Base-by-base conservation (phyloP, 2,888 invertebrate species). In the Odontocolon sp. region DNA sequence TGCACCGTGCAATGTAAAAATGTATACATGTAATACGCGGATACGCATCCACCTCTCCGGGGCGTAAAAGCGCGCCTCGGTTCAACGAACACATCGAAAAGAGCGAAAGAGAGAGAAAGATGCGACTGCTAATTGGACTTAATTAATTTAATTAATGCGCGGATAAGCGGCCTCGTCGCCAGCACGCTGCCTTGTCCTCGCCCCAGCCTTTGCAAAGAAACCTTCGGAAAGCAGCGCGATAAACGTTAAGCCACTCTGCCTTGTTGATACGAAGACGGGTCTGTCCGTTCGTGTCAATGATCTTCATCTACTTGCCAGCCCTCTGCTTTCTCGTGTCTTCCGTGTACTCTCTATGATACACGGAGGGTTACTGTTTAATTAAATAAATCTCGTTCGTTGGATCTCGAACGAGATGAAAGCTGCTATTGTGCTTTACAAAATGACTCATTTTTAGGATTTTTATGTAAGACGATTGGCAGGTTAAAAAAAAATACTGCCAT, bases 101-200 rank as follows among this genome's bases (percentile, higher is more conserved):
- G 63, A 56, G 23, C n/a, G 28, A 26, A 52, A 28, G 75, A 64
- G 72, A 18, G 45, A 16, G 16, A 40, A 31, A 68, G 42, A 79
- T 66, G 45, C 52, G 72, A 11, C 64, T 56, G 66, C 81, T 83
- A 82, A 84, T 83, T 84, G 77, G 82, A 78, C 81, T 82, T 81
- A 78, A 83, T 84, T 82, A 81, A 82, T 83, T 81, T 81, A 83
- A 84, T 84, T 84, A 83, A 84, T 83, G 81, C 73, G 69, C 74
- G 78, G 82, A 81, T 81, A 80, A 81, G 79, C 76, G 52, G 64
- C 50, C 64, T 69, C 68, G 73, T 50, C 38, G 52, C 52, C 31
- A 23, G 50, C 40, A 56, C 4, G 4, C 26, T 40, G 36, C 63
- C 40, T n/a, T 36, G 16, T 52, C 26, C 36, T 16, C 50, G 16